Percentiles rank a stretch among this genome's conserved stretches.
Evolutionary conservation across 2,888 invertebrate genomes (phyloP).

Genomic region (Gibbula magus): DNA sequence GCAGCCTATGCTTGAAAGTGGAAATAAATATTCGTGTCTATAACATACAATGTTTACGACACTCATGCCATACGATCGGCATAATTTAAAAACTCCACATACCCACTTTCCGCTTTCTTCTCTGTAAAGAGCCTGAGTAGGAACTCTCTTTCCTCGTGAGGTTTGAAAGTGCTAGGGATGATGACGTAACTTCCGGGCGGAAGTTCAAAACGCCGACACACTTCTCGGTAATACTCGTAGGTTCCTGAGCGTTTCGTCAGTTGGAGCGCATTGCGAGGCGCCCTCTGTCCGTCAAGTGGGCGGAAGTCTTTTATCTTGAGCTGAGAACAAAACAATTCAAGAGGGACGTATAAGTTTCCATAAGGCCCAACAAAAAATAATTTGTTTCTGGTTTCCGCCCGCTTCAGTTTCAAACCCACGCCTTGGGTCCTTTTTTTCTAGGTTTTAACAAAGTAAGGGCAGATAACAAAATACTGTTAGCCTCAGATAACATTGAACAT

Average conservation of each 20-base stretch:
- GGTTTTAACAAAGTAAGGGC: no score
- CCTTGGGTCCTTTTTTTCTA: no score
- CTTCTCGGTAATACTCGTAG: conserved; percentile 85
- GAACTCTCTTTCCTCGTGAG: conserved; percentile 96
- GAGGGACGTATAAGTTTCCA: no score
- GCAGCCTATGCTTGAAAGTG: no score
- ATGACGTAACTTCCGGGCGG: conserved; percentile 95
- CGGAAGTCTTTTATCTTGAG: conserved; percentile 47
- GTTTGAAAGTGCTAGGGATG: conserved; percentile 95
- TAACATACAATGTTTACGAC: no score
- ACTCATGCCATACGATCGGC: no score
- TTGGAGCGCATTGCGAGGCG: conserved; percentile 53
- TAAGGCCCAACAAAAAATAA: no score
- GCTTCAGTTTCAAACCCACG: no score
- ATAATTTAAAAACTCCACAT: conserved; percentile 33
- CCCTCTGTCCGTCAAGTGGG: conserved; percentile 59
- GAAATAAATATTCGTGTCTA: no score
- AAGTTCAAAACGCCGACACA: conserved; percentile 90
- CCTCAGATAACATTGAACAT: no score
- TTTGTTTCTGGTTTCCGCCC: no score
- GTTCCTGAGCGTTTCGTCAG: conserved; percentile 52
- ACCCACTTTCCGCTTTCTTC: conserved; percentile 74
- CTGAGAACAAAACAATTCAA: conserved; percentile 37
- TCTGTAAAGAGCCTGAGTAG: conserved; percentile 95
- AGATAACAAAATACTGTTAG: no score